phyloP scores from a whole-genome alignment of 2,797 vertebrate genomes.

The Pampus argenteus region DNA sequence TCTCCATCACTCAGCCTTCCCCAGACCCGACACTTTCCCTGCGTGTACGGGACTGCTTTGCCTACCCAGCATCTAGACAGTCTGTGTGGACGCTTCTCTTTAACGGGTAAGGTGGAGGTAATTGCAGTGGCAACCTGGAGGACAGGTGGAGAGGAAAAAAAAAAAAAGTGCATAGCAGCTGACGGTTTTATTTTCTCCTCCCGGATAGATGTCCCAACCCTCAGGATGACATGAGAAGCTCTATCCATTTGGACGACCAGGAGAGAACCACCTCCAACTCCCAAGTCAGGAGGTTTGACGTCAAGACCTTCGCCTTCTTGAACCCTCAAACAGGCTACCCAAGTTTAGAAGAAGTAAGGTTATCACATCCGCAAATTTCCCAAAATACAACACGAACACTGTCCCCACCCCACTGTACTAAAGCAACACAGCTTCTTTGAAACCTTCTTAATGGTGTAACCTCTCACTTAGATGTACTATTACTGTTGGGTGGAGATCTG shows the following conservation, averaged over 20 bases:
- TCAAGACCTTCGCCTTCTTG: conserved; percentile 81
- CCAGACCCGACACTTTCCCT: conserved; percentile 72
- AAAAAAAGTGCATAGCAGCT: not conserved
- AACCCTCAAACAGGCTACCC: conserved; percentile 70
- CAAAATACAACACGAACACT: no score
- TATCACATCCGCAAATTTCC: not conserved
- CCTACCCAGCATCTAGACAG: conserved; percentile 76
- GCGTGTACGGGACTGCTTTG: conserved; percentile 78
- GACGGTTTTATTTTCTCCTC: not conserved
- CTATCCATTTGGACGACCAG: conserved; percentile 62
- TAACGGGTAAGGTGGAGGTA: conserved; percentile 59
- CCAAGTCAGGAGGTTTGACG: conserved; percentile 78
- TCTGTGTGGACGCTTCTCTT: conserved; percentile 82
- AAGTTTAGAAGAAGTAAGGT: conserved; percentile 74
- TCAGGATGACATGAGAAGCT: conserved; percentile 75
- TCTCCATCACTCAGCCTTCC: conserved; percentile 70
- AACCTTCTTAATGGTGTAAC: not conserved
- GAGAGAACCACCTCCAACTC: conserved; percentile 62
- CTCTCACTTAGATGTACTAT: conserved; percentile 73
- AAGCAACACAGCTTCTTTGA: not conserved
- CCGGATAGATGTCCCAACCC: conserved; percentile 76
- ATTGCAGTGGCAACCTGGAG: no score
- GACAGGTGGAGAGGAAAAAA: no score
- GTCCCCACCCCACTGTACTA: no score
- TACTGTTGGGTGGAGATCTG: conserved; percentile 84